phyloP scores from a whole-genome alignment of 2,113 vertebrate species.

The Tichodroma muraria region DNA sequence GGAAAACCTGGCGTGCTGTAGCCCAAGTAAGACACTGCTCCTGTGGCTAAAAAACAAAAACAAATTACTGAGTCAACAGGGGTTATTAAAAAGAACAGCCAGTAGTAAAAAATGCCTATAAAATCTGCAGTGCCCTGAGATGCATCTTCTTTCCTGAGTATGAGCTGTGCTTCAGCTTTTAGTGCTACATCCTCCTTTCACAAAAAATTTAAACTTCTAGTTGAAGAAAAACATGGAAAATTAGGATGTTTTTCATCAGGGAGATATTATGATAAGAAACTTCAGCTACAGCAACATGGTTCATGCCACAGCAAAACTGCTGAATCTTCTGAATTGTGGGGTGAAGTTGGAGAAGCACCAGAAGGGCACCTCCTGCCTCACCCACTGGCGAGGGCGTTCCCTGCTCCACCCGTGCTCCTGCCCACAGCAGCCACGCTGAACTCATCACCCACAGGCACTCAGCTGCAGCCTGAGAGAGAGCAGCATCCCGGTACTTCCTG shows the following conservation, averaged over 20 bases:
- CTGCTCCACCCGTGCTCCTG: neutral
- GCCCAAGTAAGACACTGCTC: neutral
- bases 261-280: neutral
- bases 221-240: neutral
- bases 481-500: neutral
- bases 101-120: neutral
- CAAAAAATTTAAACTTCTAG: neutral
- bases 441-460: neutral
- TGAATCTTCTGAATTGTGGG: neutral
- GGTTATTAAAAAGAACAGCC: neutral
- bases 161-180: neutral
- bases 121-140: neutral
- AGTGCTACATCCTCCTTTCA: neutral
- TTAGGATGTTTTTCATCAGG: neutral
- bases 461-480: neutral
- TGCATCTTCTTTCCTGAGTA: neutral
- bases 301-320: neutral
- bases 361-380: rapidly evolving
- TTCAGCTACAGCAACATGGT: neutral
- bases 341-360: neutral
- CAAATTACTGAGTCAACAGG: neutral
- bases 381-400: rapidly evolving
- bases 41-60: neutral
- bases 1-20: neutral
- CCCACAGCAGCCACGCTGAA: rapidly evolving